Conservation (phyloP, 2,113 vertebrate genomes). For the Phalacrocorax brasilianus region DNA sequence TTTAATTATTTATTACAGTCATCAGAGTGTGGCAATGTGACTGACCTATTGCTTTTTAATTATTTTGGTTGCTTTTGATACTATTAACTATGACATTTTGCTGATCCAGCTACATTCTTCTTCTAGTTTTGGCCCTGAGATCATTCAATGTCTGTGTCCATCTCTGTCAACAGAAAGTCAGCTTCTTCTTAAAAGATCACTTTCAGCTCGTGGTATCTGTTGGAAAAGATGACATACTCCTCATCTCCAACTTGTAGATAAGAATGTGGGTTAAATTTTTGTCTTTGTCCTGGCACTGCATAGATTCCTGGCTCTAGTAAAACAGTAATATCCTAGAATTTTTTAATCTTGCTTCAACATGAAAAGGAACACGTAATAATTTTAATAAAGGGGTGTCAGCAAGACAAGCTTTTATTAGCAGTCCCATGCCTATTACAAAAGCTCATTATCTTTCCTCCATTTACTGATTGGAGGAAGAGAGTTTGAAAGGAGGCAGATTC, state of each 20-base stretch:
- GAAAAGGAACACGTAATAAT: constrained; percentile 30
- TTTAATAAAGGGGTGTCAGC: constrained; percentile 35
- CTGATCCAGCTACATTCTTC: constrained; percentile 34
- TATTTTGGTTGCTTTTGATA: constrained; percentile 66
- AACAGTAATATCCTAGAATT: not conserved
- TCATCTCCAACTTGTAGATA: not conserved
- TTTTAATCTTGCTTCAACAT: not conserved
- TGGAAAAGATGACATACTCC: not conserved
- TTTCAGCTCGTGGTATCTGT: constrained; percentile 12
- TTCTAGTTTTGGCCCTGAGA: constrained; percentile 26
- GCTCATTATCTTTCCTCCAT: constrained; percentile 10
- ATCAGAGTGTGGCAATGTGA: constrained; percentile 56
- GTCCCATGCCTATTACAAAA: constrained; percentile 37
- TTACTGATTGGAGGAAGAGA: not conserved
- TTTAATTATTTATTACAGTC: constrained; percentile 73
- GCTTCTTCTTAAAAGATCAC: constrained; percentile 14
- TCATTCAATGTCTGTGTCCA: constrained; percentile 42
- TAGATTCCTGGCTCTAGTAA: constrained; percentile 32
- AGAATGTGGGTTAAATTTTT: constrained; percentile 35
- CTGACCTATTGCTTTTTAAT: constrained; percentile 71
- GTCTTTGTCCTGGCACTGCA: not conserved
- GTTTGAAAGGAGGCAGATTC: not conserved
- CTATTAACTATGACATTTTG: constrained; percentile 66
- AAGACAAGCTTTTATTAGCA: constrained; percentile 38
- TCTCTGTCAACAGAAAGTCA: constrained; percentile 56